Percentiles rank a stretch among this genome's conserved stretches.
Evolutionary conservation across 2,888 invertebrate species (phyloP).

Genomic region (Pecten maximus): DNA sequence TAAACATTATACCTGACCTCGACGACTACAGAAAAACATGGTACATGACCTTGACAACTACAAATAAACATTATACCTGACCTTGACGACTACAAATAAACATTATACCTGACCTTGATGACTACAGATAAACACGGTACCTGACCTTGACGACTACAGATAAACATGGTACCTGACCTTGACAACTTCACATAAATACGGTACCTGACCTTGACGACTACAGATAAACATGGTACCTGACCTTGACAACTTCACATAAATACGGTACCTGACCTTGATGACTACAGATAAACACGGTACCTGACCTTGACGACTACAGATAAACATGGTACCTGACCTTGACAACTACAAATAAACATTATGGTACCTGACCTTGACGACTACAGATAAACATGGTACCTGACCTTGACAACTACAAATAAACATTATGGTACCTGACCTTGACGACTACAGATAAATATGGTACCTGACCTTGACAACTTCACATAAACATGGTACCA

Average conservation of each 20-base stretch:
- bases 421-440: not conserved
- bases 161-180: not conserved
- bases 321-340: not conserved
- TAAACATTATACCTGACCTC: too few species aligned
- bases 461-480: not conserved
- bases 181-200: not conserved
- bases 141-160: not conserved
- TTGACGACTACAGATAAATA: not conserved
- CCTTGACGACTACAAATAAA: not conserved
- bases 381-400: not conserved
- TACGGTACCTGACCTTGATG: not conserved
- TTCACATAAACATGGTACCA: not conserved
- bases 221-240: not conserved
- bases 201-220: not conserved
- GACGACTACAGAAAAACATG: too few species aligned
- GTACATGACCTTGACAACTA: too few species aligned
- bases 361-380: not conserved
- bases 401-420: not conserved
- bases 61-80: not conserved
- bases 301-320: not conserved
- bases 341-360: not conserved
- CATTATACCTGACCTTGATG: not conserved
- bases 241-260: not conserved
- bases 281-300: not conserved
- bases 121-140: not conserved